Conservation (phyloP, 53 echinoderm and acorn worm genomes). For the Stichopus horrens region DNA sequence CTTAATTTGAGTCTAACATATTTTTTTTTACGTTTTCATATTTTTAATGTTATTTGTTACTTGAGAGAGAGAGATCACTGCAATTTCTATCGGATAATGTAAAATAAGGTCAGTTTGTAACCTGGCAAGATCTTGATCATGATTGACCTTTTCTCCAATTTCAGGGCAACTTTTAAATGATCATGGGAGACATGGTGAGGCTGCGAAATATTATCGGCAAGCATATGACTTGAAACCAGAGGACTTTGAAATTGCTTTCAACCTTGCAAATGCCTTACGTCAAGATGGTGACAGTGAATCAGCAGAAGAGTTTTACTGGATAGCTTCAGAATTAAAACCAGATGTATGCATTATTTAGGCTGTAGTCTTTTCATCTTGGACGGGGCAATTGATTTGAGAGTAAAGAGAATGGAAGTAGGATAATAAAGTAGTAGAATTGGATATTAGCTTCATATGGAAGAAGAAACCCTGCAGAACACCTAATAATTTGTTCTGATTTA, state of each 20-base stretch:
- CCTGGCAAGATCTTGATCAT: not conserved
- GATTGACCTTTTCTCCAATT: conserved; percentile 15
- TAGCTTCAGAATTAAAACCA: conserved; percentile 82
- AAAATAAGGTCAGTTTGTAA: not conserved
- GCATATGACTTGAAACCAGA: conserved; percentile 69
- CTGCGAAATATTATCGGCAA: conserved; percentile 61
- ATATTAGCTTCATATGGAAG: no score
- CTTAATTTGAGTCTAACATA: no score
- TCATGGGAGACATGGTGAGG: conserved; percentile 65
- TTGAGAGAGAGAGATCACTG: no score
- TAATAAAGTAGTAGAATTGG: no score
- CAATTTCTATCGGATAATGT: not conserved
- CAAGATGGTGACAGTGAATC: conserved; percentile 76
- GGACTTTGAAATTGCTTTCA: conserved; percentile 94
- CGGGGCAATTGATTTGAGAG: no score
- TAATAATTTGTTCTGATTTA: no score
- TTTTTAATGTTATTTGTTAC: no score
- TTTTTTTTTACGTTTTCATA: no score
- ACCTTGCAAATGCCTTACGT: conserved; percentile 88
- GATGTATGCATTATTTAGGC: conserved; percentile 58
- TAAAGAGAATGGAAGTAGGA: no score
- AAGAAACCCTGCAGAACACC: no score
- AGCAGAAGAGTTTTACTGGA: conserved; percentile 82
- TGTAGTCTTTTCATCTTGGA: no score
- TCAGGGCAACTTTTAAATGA: conserved; percentile 86